phyloP scores from a whole-genome alignment of 2,113 vertebrate species.

The Neofelis nebulosa region DNA sequence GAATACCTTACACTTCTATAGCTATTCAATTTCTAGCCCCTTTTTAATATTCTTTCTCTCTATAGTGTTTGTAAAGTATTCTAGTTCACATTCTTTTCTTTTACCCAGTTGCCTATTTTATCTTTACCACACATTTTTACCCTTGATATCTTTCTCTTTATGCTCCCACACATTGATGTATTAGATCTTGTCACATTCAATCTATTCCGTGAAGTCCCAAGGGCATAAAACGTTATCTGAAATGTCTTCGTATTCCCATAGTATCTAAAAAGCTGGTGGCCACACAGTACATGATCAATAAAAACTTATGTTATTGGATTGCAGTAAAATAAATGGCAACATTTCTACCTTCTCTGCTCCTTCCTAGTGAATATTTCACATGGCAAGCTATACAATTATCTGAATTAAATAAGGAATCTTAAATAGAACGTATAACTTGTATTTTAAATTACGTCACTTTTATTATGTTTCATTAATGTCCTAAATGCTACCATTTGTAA shows the following conservation, averaged over 20 bases:
- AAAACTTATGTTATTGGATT: background rate
- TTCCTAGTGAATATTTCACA: background rate
- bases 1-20: background rate
- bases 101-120: background rate
- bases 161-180: background rate
- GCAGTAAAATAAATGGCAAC: constrained; percentile 5
- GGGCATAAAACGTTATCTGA: background rate
- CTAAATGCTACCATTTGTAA: background rate
- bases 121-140: background rate
- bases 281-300: background rate
- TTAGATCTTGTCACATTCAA: background rate
- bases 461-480: constrained; percentile 25
- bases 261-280: background rate
- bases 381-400: background rate
- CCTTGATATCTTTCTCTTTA: background rate
- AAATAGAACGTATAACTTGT: background rate
- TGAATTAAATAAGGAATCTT: constrained; percentile 17
- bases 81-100: background rate
- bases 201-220: background rate
- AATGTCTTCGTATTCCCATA: background rate
- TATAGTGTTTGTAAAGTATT: background rate
- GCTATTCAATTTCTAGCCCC: background rate
- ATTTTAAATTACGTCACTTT: constrained; percentile 19
- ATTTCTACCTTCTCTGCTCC: background rate
- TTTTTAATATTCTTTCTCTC: background rate